Base-by-base conservation (phyloP, 2,797 vertebrate genomes). In the Molothrus ater region DNA sequence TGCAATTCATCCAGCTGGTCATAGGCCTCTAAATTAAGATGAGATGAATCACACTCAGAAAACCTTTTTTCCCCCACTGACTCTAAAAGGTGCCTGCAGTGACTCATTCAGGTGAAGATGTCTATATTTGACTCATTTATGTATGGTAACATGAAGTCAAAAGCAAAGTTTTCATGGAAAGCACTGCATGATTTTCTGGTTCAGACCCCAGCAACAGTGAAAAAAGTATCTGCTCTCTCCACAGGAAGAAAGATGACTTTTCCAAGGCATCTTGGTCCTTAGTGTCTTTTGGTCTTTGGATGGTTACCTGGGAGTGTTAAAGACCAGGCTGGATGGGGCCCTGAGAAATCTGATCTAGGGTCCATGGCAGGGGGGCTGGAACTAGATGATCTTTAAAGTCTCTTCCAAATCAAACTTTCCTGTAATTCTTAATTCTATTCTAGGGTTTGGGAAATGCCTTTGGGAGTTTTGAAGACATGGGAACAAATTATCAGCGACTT, bases 41-140 rank as follows among this genome's bases (percentile, higher is more conserved):
- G n/a, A 80, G 80, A 78, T 83, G 75, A 95, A 81, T 94, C 92
- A 93, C n/a, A 17, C 32, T 87, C 54, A 32, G 78, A 64, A 38
- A 53, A 78, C 63, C 31, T 17, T 91, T 90, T 42, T 78, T n/a
- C 11, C 31, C 25, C 22, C 65, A 40, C 45, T 59, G 69, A 45
- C 42, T 92, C 53, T 40, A 53, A 64, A 89, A 92, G 88, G 54
- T 91, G 76, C n/a, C 45, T 81, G 56, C 34, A 63, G 40, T 92
- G 92, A 92, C 70, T 95, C 88, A 88, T 63, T 90, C 63, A 65
- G 91, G 82, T 92, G 89, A 86, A 48, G 60, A 36, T 81, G 15
- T n/a, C 89, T 91, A 15, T 90, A 54, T 95, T 91, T 83, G 50
- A 61, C 25, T 28, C 1, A 10, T 74, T 32, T 69, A 14, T 32